Evolutionary conservation across 2,888 invertebrate genomes (phyloP).

Genomic region (Sipha maydis): DNA sequence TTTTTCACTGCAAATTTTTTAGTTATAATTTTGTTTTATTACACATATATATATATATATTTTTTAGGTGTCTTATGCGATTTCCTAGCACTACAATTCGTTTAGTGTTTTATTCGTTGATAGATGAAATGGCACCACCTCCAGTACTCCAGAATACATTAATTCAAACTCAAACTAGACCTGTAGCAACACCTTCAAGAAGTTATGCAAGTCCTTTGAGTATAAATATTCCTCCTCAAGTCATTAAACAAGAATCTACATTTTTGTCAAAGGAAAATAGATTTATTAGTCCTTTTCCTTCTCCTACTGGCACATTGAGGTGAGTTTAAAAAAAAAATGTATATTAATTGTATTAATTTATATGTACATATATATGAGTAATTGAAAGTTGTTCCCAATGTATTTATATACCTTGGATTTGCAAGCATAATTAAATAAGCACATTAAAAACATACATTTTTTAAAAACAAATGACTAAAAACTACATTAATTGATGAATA

Average conservation of each 20-base stretch:
- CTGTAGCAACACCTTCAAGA: slow-evolving; percentile 45
- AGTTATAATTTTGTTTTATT: neutral
- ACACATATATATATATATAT: neutral
- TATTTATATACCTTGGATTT: too few relatives aligned
- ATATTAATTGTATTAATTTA: neutral
- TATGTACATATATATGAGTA: too few relatives aligned
- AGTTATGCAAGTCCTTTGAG: slow-evolving; percentile 73
- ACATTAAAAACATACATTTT: too few relatives aligned
- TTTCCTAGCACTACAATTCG: slow-evolving; percentile 98
- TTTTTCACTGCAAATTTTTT: neutral
- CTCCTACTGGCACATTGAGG: slow-evolving; percentile 82
- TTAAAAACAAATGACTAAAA: too few relatives aligned
- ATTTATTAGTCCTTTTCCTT: slow-evolving; percentile 82
- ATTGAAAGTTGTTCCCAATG: too few relatives aligned
- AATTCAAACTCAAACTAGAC: slow-evolving; percentile 58
- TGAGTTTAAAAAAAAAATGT: slow-evolving; percentile 63
- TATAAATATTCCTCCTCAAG: slow-evolving; percentile 82
- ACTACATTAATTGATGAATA: too few relatives aligned
- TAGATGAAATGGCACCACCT: slow-evolving; percentile 78
- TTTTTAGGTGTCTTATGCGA: slow-evolving; percentile 88
- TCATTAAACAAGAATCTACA: slow-evolving; percentile 70
- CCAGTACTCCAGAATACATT: slow-evolving; percentile 63
- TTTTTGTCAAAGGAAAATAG: slow-evolving; percentile 57
- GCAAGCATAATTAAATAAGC: too few relatives aligned
- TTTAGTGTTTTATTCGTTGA: slow-evolving; percentile 90